These are phyloP conservation scores for Piliocolobus tephrosceles DNA, from an alignment of 2,113 vertebrate species.

Conservation along the genomic window DNA sequence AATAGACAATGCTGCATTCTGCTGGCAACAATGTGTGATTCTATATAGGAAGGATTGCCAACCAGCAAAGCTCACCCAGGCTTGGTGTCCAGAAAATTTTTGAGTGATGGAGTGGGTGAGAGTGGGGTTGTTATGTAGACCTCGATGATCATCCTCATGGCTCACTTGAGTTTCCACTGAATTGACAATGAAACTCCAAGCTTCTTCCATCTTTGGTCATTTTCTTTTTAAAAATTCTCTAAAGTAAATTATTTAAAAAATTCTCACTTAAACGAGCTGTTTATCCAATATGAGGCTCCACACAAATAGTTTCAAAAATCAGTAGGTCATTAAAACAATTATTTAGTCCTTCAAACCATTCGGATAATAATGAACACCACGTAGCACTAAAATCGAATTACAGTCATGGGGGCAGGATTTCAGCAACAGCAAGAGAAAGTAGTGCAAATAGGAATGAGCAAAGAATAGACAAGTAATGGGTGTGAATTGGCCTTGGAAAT, in stretches of 20 bases:
- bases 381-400: slow-evolving; percentile 66
- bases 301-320: neutral
- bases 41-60: neutral
- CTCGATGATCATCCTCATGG: too few relatives aligned
- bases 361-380: slow-evolving; percentile 72
- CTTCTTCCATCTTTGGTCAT: too few relatives aligned
- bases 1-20: neutral
- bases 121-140: too few relatives aligned
- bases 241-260: neutral
- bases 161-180: too few relatives aligned
- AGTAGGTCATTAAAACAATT: neutral
- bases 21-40: neutral
- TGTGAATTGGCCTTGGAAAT: neutral
- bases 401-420: slow-evolving; percentile 58
- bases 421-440: neutral
- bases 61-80: neutral
- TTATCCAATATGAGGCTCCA: neutral
- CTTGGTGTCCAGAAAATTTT: neutral
- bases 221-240: too few relatives aligned
- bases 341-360: neutral
- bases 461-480: neutral
- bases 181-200: too few relatives aligned
- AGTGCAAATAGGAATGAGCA: neutral
- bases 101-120: neutral
- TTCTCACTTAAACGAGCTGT: neutral